Evolutionary conservation across 2,888 invertebrate genomes (phyloP).

Genomic region (Drosophila pseudotakahashii): DNA sequence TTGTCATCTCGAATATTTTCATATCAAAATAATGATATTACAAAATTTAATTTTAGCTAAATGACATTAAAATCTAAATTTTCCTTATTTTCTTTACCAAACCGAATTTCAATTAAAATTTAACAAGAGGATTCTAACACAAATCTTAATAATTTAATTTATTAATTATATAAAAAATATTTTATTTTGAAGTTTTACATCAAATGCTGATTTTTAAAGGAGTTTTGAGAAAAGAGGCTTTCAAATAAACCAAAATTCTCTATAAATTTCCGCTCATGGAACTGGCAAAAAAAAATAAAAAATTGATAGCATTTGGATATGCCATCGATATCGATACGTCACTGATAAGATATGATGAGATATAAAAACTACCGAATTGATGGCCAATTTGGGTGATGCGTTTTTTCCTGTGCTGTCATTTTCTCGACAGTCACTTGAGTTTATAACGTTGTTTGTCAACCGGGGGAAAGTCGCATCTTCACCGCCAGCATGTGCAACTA

Average conservation of each 20-base stretch:
- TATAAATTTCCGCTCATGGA: too few relatives aligned
- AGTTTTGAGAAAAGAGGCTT: not conserved
- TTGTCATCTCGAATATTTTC: not conserved
- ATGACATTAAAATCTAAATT: too few relatives aligned
- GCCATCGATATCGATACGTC: too few relatives aligned
- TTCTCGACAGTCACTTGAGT: slow-evolving; percentile 1
- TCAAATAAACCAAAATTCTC: not conserved
- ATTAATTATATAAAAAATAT: too few relatives aligned
- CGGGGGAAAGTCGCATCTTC: slow-evolving; percentile 5
- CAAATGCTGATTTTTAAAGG: too few relatives aligned
- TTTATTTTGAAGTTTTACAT: too few relatives aligned
- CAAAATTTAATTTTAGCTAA: too few relatives aligned
- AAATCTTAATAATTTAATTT: too few relatives aligned
- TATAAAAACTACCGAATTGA: not conserved
- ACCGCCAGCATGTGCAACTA: slow-evolving; percentile 10
- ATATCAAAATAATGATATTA: not conserved
- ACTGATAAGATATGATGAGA: not conserved
- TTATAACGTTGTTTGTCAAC: not conserved
- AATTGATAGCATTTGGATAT: not conserved
- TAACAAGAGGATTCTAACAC: too few relatives aligned
- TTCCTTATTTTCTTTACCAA: too few relatives aligned
- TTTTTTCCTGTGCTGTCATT: not conserved
- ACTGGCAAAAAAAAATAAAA: not conserved
- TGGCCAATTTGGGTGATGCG: not conserved
- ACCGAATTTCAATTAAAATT: too few relatives aligned